A percentile compares a stretch with the other conserved stretches of the same genome.
Evolutionary conservation across 2,888 invertebrate species (phyloP).

Genomic region (Amblyteles armatorius): DNA sequence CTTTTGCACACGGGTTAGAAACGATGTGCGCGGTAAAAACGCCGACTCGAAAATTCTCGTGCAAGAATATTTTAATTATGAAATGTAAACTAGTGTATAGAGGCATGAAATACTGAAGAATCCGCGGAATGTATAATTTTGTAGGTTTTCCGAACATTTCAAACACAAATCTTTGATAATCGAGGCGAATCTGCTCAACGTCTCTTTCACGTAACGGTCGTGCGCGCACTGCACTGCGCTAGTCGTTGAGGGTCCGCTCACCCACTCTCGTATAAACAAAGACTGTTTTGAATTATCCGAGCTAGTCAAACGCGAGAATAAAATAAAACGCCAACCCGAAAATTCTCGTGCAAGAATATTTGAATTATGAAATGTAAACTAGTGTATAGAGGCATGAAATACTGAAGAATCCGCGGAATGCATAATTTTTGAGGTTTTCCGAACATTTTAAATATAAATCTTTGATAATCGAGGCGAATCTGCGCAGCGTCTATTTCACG

Average conservation of each 20-base stretch:
- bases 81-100: neutral
- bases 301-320: no score
- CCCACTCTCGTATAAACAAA: no score
- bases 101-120: neutral
- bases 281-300: no score
- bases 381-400: neutral
- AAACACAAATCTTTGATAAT: neutral
- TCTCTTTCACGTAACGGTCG: neutral
- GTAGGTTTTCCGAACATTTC: neutral
- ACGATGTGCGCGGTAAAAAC: neutral
- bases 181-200: neutral
- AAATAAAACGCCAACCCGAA: neutral
- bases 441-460: neutral
- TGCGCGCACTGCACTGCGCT: neutral
- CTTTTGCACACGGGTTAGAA: neutral
- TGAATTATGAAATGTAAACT: neutral
- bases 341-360: neutral
- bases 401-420: neutral
- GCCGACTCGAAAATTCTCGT: neutral
- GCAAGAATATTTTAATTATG: neutral
- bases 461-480: neutral
- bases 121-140: neutral
- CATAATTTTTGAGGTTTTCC: neutral
- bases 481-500: neutral
- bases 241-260: no score